Evolutionary conservation across 1,140 invertebrate genomes (phyloP).

Genomic region (Sinonovacula constricta): DNA sequence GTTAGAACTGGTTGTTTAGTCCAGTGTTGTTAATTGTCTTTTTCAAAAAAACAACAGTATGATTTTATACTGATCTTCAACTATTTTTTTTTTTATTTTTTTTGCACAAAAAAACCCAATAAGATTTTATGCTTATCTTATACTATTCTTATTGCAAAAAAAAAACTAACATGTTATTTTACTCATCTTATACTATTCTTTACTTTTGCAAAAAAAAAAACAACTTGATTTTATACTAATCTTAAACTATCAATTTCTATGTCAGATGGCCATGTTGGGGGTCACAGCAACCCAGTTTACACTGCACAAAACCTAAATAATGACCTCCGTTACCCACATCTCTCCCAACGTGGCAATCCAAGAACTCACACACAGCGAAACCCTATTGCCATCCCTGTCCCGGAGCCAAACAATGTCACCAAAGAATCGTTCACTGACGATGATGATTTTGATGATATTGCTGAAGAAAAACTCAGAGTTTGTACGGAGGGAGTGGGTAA

Average conservation of each 20-base stretch:
- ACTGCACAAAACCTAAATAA: slow-evolving; percentile 12
- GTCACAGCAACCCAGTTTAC: slow-evolving; percentile 9
- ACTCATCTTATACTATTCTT: background rate
- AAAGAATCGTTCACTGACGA: background rate
- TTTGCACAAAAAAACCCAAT: too few species aligned
- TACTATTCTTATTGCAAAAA: too few species aligned
- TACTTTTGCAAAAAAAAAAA: background rate
- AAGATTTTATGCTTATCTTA: too few species aligned
- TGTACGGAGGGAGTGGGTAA: background rate
- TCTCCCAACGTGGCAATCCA: background rate
- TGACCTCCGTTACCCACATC: slow-evolving; percentile 37
- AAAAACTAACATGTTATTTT: background rate
- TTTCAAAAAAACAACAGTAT: too few species aligned
- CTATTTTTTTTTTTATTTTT: too few species aligned
- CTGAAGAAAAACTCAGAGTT: slow-evolving; percentile 30
- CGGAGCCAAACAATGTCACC: background rate
- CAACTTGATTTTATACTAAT: background rate
- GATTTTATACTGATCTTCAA: too few species aligned
- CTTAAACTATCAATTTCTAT: background rate
- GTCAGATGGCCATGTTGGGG: slow-evolving; percentile 9
- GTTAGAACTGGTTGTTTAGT: too few species aligned
- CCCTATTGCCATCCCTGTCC: background rate
- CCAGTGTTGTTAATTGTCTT: too few species aligned
- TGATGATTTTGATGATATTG: slow-evolving; percentile 35
- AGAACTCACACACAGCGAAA: slow-evolving; percentile 3